Percentiles rank a stretch among this genome's conserved stretches.
phyloP scores from a whole-genome alignment of 2,113 vertebrate genomes.

The Dicaeum eximium region DNA sequence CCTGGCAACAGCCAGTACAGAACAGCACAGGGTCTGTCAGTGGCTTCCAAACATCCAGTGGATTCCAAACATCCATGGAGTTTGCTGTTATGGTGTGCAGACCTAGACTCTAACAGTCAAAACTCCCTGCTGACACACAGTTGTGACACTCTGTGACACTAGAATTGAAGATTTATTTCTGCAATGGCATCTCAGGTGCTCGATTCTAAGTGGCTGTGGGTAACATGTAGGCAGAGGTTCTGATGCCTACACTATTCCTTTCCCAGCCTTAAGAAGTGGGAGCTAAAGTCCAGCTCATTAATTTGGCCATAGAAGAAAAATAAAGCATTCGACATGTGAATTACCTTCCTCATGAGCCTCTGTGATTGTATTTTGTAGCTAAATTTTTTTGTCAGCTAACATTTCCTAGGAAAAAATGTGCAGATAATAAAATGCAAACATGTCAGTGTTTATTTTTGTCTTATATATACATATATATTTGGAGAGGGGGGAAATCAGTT shows the following conservation, averaged over 20 bases:
- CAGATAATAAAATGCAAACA: background rate
- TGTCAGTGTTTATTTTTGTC: background rate
- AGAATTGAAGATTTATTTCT: background rate
- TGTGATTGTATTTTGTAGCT: background rate
- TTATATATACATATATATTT: background rate
- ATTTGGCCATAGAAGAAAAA: background rate
- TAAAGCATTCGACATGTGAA: background rate
- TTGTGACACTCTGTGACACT: background rate
- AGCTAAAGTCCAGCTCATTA: background rate
- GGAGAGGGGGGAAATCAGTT: rapidly evolving
- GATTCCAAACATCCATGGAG: background rate
- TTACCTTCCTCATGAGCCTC: background rate
- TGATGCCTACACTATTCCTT: background rate
- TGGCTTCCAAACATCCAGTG: background rate
- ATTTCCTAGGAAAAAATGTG: background rate
- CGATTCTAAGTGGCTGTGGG: background rate
- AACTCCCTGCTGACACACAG: background rate
- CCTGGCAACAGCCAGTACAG: background rate
- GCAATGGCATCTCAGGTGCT: background rate
- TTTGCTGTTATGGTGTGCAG: background rate
- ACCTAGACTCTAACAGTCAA: background rate
- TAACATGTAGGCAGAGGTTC: background rate
- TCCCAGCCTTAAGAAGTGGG: background rate
- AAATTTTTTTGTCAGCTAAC: background rate
- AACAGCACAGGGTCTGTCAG: background rate